Base-by-base conservation (phyloP, 2,888 invertebrate species). In the Petrolisthes cinctipes region DNA sequence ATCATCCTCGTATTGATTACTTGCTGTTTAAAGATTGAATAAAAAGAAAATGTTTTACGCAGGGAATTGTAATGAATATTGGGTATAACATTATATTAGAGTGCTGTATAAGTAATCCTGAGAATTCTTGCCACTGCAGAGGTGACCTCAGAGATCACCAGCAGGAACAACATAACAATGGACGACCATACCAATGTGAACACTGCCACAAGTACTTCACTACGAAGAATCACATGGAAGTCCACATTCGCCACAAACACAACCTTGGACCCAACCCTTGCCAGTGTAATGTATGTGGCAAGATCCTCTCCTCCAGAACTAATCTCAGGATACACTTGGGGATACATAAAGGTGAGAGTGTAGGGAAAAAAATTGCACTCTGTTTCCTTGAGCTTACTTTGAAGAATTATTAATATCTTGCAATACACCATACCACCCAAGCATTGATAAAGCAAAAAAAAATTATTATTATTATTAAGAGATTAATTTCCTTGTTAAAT, bases 201-300 rank as follows among this genome's bases (percentile, higher is more conserved):
- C 82, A 89, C 4, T 90, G 90, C 82, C 85, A 89, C 37, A 89
- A 87, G 9, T 86, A 79, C 84, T 90, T 90, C 85, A 86, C 89
- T 6, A 90, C 87, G 1, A 82, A 86, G 57, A 89, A 90, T 79
- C 88, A 89, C 80, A 79, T 90, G 76, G 86, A 87, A 61, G 89
- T 85, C 6, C 90, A 90, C 75, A 51, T 83, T 7, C 81, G 80
- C 5, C 90, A 90, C 82, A 89, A 89, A 73, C 90, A 90, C 88
- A 76, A 78, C 17, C 53, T 68, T 5, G 86, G 87, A 5, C 90
- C 90, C 5, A 89, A 89, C 71, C 89, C 89, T 9, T 81, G 87
- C 54, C 85, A 88, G 79, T 90, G 90, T 73, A 82, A 76, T 20
- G 79, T 89, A 54, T 90, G 90, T 88, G 83, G 87, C 54, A 90